Evolutionary conservation across 2,797 vertebrate species (phyloP), one percentile per base, ranked within the genome.

Genomic region (Lacerta bilineata): DNA sequence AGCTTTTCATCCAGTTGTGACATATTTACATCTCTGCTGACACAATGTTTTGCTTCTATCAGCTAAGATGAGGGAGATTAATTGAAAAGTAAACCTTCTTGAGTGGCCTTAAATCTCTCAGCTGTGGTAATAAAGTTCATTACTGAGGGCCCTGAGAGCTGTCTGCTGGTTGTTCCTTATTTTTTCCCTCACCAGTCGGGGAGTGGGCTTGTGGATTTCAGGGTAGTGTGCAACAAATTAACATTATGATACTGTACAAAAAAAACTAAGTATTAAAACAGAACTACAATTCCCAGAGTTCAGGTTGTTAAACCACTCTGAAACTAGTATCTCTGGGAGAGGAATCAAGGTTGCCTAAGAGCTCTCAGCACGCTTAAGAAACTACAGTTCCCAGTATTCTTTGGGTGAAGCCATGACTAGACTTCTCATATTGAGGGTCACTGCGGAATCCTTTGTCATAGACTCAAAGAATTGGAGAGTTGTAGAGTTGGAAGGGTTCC

Each of bases 1-100:
- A 80, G 36, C 78, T 86, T 72, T 74, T 74, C 72, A 74, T 36
- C 72, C 36, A 39, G 72, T 64, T 61, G 55, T 80, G 55, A 64
- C 33, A 27, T 77, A 77, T 77, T 77, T 69, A 68, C 43, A 78
- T 20, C 43, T 71, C 33, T 86, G 43, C 43, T 80, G 66, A 71
- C 8, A 55, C 20, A 55, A 18, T 80, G 8, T 71, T 80, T 80
- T 71, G 64, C n/a, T 78, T 68, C 77, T 39, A 27, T 86, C 15
- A 69, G 55, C 27, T 25, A 82, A 64, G 59, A 33, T 5, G 10
- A 2, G 9, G 15, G 36, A 29, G 50, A 41, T 20, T 43, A 43
- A 87, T 43, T 75, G 23, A 78, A 80, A 80, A 39, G 41, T 9
- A 7, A 55, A 74, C 1, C 23, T 86, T 68, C 8, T 66, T 66